Base-by-base conservation (phyloP, 1,140 invertebrate genomes). In the Periplaneta americana region DNA sequence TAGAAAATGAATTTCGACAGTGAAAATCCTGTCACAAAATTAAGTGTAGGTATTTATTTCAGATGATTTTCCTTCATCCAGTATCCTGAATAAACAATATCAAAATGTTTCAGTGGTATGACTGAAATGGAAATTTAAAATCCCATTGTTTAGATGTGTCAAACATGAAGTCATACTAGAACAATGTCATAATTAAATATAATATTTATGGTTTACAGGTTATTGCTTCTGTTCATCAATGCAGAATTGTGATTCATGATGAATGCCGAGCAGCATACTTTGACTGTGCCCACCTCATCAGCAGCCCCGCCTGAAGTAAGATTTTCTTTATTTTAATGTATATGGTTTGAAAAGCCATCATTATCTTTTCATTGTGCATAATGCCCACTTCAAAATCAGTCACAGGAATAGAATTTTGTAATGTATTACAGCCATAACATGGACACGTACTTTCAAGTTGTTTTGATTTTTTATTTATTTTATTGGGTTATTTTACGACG, bases 181-280 rank as follows among this genome's bases (percentile, higher is more conserved):
- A n/a, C 37, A 31, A 28, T 13, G 35, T 36, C 15, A 39, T 34
- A 78, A 36, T 78, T 1, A 22, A n/a, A n/a, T n/a, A n/a, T n/a
- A n/a, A n/a, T n/a, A n/a, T n/a, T n/a, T n/a, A n/a, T n/a, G n/a
- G n/a, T n/a, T 39, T 34, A 13, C 34, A 36, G 34, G 8, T 36
- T 34, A 36, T 36, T 78, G 22, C 17, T 78, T 78, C 28, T 22
- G 34, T 78, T 78, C 18, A 37, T 78, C 11, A 78, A 31, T 78
- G 76, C 34, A 36, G 74, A 57, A 78, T 78, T 34, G 77, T 88
- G 84, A 87, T 84, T 84, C 85, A 89, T 88, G 84, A 90, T 90
- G 89, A 90, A 90, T 86, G 89, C 85, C 84, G 89, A 90, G 85
- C 89, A 90, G 84, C 89, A 90, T 88, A 87, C 88, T 84, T 85